Base-by-base conservation (phyloP, 2,888 invertebrate species). In the Tribolium freemani region DNA sequence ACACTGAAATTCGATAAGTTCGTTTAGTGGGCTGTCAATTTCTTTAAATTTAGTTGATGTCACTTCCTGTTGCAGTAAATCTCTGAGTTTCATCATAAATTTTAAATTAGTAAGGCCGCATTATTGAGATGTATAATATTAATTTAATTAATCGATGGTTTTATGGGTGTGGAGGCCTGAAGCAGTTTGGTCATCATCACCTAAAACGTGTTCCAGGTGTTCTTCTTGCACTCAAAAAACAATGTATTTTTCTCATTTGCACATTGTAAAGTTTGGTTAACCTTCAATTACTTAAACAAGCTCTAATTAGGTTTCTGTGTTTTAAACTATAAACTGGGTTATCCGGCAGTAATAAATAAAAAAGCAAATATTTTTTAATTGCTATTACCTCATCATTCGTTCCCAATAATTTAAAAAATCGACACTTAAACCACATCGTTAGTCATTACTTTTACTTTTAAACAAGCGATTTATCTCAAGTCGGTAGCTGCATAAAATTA, bases 281-380 rank as follows among this genome's bases (percentile, higher is more conserved):
- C 54, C 54, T 56, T 56, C 20, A 56, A n/a, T 56, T 56, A 6
- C 10, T 30, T 54, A 21, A 54, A 54, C 54, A 26, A 54, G 13
- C 9, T 31, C 31, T 10, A 56, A 56, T 31, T 56, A 10, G 58
- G 58, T 20, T 46, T 58, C 56, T 56, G 56, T 58, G 58, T 58
- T 58, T 38, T 45, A 16, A 44, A 45, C 45, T 21, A 31, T 56
- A 56, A 56, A 51, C 58, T 58, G 46, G 58, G 58, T 46, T 58
- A 58, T 45, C 58, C 58, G 44, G 10, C 46, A 10, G 13, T 21
- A 21, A 58, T 58, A 16, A 58, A 45, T 38, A 58, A 38, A 44
- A 57, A 57, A 56, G 21, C 46, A 58, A 58, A 58, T 31, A 58
- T 56, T 56, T 56, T 51, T 56, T 31, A 56, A 58, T 58, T 58